phyloP scores from a whole-genome alignment of 2,797 vertebrate species.

The Chromis chromis region DNA sequence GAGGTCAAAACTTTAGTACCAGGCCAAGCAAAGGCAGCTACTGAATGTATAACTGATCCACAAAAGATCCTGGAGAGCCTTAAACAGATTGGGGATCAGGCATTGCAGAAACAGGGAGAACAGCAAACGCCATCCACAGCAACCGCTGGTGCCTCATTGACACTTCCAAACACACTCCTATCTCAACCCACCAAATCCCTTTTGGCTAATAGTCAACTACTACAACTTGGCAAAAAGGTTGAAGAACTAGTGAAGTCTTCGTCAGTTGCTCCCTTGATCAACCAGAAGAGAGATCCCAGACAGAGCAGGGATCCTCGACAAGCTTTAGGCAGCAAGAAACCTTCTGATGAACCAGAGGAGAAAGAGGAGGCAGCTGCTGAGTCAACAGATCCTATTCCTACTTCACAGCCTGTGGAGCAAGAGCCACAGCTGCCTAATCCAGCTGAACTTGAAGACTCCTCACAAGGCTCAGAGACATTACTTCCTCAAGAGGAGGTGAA shows the following conservation, averaged over 20 bases:
- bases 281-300: conserved; percentile 88
- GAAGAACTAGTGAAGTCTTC: conserved; percentile 83
- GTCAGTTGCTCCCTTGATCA: conserved; percentile 80
- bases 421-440: conserved; percentile 22
- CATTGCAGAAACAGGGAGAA: conserved; percentile 89
- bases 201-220: conserved; percentile 84
- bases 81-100: conserved; percentile 90
- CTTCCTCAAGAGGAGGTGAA: conserved; percentile 67
- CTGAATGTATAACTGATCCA: conserved; percentile 81
- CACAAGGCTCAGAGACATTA: conserved; percentile 46
- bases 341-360: conserved; percentile 72
- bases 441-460: conserved; percentile 43
- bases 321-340: conserved; percentile 71
- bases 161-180: conserved; percentile 87
- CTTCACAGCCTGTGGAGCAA: conserved; percentile 55
- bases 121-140: conserved; percentile 84
- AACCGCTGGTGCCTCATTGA: conserved; percentile 79
- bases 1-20: conserved; percentile 89
- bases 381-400: conserved; percentile 56
- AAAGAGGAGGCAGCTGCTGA: conserved; percentile 64
- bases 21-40: conserved; percentile 75
- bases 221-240: conserved; percentile 89
- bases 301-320: conserved; percentile 94
- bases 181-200: conserved; percentile 87
- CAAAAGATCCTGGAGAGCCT: conserved; percentile 91